phyloP scores from a whole-genome alignment of 2,888 invertebrate species.

The Leptinotarsa juncta region DNA sequence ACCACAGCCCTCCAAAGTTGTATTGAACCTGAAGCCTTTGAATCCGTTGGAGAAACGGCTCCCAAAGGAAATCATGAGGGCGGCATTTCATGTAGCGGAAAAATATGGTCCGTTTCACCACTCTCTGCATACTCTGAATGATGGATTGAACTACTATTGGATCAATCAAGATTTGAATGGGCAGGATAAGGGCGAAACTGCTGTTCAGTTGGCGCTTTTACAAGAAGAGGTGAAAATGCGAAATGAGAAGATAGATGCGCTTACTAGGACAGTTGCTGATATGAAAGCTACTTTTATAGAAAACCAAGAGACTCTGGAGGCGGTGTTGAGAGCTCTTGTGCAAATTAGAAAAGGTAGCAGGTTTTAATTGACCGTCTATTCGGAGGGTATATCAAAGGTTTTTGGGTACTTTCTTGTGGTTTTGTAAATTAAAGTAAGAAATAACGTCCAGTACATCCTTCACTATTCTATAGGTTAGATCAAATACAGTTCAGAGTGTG shows the following conservation, averaged over 20 bases:
- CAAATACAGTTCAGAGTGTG: no score
- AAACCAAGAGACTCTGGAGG: slow-evolving; percentile 57
- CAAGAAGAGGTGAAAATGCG: slow-evolving; percentile 76
- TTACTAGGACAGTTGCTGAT: slow-evolving; percentile 76
- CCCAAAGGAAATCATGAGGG: slow-evolving; percentile 81
- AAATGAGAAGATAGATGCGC: slow-evolving; percentile 74
- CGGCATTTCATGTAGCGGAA: slow-evolving; percentile 84
- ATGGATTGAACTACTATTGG: slow-evolving; percentile 33
- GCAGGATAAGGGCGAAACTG: slow-evolving; percentile 29
- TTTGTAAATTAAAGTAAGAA: no score
- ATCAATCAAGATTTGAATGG: slow-evolving; percentile 30
- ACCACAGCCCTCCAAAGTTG: slow-evolving; percentile 84
- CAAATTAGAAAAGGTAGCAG: slow-evolving; percentile 47
- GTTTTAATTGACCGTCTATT: slow-evolving; percentile 16
- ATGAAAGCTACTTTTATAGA: slow-evolving; percentile 61
- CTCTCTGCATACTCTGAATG: slow-evolving; percentile 25
- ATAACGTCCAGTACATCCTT: no score
- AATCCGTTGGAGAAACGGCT: slow-evolving; percentile 86
- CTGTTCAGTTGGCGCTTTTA: slow-evolving; percentile 69
- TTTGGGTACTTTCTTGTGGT: not conserved
- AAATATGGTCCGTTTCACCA: slow-evolving; percentile 69
- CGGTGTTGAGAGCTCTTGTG: slow-evolving; percentile 55
- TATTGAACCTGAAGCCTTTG: slow-evolving; percentile 83
- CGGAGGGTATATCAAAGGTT: not conserved
- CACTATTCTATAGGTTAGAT: not conserved